Evolutionary conservation across 2,113 vertebrate species (phyloP), one percentile per base, ranked within the genome.

Genomic region (Taurulus bubalis): DNA sequence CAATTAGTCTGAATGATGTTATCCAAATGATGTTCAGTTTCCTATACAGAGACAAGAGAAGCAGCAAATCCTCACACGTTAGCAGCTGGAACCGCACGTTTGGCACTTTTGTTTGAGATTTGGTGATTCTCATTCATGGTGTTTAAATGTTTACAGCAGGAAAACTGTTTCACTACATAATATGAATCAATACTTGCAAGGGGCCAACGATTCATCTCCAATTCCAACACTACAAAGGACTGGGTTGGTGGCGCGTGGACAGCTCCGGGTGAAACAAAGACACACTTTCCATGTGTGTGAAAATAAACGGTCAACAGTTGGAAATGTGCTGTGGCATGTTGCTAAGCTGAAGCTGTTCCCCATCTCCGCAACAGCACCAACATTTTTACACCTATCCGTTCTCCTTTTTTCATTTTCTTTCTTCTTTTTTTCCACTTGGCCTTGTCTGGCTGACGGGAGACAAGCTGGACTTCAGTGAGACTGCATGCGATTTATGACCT

Each of bases 401-500:
- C 32, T 75, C 45, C 72, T 71, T 32, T 26, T 56, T 12, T 24
- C 5, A 3, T 36, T 65, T 36, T 62, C 79, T 47, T 10, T 72
- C 62, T 58, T 72, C 65, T 65, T 36, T 62, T 83, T 47, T 14
- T 72, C 62, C 59, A 75, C 65, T 18, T 53, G 78, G 82, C 80
- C 79, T 20, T 72, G 80, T 68, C 7, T 16, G 53, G 74, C 77
- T 79, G 89, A 89, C 83, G 86, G 83, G 77, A 64, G 83, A 87
- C 85, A 49, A 87, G 85, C 87, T 66, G 56, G 15, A 89, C 75
- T 85, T 87, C 84, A 79, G 38, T n/a, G 71, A 82, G 86, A 82
- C 80, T 12, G 74, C 90, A 88, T 71, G 82, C 87, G 56, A 91
- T 92, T 91, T 90, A 89, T 80, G 87, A 89, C 75, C 87, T 88